Evolutionary conservation across 2,888 invertebrate genomes (phyloP).

Genomic region (Pseudolycoriella hygida): DNA sequence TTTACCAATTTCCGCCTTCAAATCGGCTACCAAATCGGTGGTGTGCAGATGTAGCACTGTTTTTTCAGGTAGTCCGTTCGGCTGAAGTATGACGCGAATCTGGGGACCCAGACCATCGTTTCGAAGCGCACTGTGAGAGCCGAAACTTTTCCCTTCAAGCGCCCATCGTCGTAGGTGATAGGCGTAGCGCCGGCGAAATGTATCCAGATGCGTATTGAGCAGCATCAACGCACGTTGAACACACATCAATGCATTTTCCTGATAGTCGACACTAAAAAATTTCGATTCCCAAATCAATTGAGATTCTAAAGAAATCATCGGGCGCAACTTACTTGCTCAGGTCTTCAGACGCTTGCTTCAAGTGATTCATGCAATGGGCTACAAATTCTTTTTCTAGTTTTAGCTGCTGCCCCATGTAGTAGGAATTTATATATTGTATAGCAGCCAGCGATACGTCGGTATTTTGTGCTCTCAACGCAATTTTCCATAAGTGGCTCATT

Average conservation of each 20-base stretch:
- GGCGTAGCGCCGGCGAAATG: constrained; percentile 73
- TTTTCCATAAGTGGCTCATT: constrained; percentile 90
- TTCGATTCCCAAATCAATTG: neutral
- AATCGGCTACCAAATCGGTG: constrained; percentile 78
- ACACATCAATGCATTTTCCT: constrained; percentile 70
- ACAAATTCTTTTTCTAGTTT: constrained; percentile 88
- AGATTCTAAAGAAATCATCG: no score
- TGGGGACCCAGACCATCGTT: constrained; percentile 39
- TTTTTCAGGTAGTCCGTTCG: constrained; percentile 74
- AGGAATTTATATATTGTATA: constrained; percentile 83
- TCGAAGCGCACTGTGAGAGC: constrained; percentile 44
- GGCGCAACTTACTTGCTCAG: constrained; percentile 27
- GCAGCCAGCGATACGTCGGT: constrained; percentile 92
- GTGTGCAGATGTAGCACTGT: constrained; percentile 64
- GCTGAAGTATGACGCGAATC: constrained; percentile 67
- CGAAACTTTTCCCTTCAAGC: constrained; percentile 60
- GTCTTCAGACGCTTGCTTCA: constrained; percentile 66
- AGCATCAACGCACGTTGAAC: constrained; percentile 79
- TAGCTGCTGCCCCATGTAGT: constrained; percentile 82
- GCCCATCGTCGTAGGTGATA: constrained; percentile 82
- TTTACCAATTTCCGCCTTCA: constrained; percentile 85
- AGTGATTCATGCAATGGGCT: constrained; percentile 80
- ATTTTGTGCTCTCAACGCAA: constrained; percentile 75
- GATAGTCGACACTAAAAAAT: constrained; percentile 20
- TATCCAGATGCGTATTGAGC: constrained; percentile 83